Evolutionary conservation across 1,140 invertebrate genomes (phyloP).

Genomic region (Acromyrmex charruanus): DNA sequence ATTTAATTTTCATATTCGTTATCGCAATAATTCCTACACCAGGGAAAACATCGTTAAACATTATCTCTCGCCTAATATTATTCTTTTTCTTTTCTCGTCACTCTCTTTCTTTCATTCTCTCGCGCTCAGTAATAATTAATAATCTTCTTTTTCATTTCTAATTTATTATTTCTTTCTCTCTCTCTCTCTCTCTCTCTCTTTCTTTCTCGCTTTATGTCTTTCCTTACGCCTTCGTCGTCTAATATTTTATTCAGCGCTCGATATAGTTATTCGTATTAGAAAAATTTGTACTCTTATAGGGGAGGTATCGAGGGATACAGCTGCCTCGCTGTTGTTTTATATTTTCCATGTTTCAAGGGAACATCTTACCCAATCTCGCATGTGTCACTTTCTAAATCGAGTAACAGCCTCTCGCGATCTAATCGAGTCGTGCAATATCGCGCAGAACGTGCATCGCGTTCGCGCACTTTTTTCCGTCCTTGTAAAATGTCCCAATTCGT

Average conservation of each 20-base stretch:
- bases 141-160: constrained; percentile 74
- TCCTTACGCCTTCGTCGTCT: constrained; percentile 61
- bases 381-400: constrained; percentile 18
- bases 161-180: constrained; percentile 63
- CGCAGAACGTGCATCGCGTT: constrained; percentile 43
- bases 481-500: constrained; percentile 71
- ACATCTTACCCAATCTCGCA: constrained; percentile 70
- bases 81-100: constrained; percentile 31
- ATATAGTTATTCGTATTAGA: constrained; percentile 84
- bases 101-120: constrained; percentile 17
- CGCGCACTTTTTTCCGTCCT: constrained; percentile 39
- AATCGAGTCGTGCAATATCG: constrained; percentile 37
- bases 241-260: constrained; percentile 80
- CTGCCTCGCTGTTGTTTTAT: constrained; percentile 73
- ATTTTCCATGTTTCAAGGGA: constrained; percentile 59
- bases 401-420: constrained; percentile 49
- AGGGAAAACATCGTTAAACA: constrained; percentile 85
- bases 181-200: constrained; percentile 41
- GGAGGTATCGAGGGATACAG: constrained; percentile 84
- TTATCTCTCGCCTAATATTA: constrained; percentile 73
- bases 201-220: constrained; percentile 54
- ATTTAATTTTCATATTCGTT: constrained; percentile 80
- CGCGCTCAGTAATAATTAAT: constrained; percentile 79
- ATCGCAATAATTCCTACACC: constrained; percentile 83
- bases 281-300: constrained; percentile 86